phyloP scores from a whole-genome alignment of 2,797 vertebrate genomes.

The Uromys caudimaculatus region DNA sequence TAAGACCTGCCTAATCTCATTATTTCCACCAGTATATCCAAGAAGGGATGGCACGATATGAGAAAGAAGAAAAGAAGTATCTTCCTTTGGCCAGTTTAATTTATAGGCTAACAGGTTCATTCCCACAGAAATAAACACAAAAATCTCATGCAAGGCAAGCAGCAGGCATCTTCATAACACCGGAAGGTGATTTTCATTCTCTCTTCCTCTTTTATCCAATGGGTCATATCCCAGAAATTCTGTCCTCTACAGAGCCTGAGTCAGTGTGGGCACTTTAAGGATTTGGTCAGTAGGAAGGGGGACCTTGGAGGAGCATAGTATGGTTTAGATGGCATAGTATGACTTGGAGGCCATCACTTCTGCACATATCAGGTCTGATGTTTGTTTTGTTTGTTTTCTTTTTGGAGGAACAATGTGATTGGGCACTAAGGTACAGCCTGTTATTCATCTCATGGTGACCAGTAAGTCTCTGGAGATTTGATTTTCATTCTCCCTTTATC shows the following conservation, averaged over 20 bases:
- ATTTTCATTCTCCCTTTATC: neutral
- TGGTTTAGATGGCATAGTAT: neutral
- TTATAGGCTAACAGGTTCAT: constrained; percentile 32
- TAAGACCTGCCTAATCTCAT: constrained; percentile 51
- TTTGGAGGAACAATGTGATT: neutral
- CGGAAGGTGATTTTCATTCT: neutral
- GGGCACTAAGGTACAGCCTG: neutral
- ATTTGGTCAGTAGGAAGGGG: neutral
- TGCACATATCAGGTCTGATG: neutral
- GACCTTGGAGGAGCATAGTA: neutral
- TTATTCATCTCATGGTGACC: neutral
- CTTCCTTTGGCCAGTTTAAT: constrained; percentile 20
- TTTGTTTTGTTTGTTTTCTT: neutral
- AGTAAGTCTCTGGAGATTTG: too few species aligned
- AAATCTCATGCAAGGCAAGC: neutral
- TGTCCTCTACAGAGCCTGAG: neutral
- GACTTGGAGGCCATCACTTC: neutral
- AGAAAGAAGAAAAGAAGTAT: neutral
- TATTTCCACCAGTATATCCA: constrained; percentile 34
- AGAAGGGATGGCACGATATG: constrained; percentile 48
- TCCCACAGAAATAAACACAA: constrained; percentile 47
- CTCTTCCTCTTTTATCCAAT: neutral
- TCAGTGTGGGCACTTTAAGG: neutral
- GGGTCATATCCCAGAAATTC: neutral
- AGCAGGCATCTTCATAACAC: neutral